Evolutionary conservation across 2,113 vertebrate species (phyloP).

Genomic region (Melanotaenia duboulayi): DNA sequence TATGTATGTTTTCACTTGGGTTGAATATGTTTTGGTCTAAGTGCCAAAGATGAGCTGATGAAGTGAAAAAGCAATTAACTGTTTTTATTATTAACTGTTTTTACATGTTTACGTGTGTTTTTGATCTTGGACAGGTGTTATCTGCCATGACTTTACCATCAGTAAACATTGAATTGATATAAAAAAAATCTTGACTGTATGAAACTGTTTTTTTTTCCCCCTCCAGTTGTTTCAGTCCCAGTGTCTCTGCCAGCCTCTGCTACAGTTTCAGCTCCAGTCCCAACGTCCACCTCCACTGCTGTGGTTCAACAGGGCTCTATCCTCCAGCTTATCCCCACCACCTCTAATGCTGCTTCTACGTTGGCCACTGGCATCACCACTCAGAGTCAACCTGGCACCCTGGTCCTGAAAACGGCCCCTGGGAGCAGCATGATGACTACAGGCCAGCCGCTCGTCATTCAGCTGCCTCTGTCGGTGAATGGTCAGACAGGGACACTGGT

Average conservation of each 20-base stretch:
- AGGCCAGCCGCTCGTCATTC: conserved; percentile 82
- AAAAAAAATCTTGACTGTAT: too few relatives aligned
- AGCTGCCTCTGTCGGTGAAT: conserved; percentile 79
- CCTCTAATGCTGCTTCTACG: conserved; percentile 62
- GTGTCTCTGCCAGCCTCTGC: conserved; percentile 9
- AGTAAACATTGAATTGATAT: too few relatives aligned
- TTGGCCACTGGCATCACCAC: conserved; percentile 65
- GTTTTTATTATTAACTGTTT: too few relatives aligned
- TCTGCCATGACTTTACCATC: too few relatives aligned
- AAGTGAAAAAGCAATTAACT: too few relatives aligned
- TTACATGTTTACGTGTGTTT: not conserved
- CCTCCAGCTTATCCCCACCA: conserved; percentile 79
- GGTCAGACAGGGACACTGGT: conserved; percentile 78
- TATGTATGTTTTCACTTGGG: too few relatives aligned
- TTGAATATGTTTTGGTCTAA: too few relatives aligned
- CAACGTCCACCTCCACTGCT: conserved; percentile 62
- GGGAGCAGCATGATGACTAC: conserved; percentile 63
- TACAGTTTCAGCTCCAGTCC: conserved; percentile 28
- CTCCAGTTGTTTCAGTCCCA: conserved; percentile 30
- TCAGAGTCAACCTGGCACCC: conserved; percentile 75
- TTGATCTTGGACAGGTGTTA: not conserved
- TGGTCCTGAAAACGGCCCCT: conserved; percentile 75
- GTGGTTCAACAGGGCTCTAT: conserved; percentile 75
- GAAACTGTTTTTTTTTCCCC: not conserved
- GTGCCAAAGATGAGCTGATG: too few relatives aligned